Percentiles rank a stretch among this genome's conserved stretches.
These are phyloP conservation scores for Corythaeola cristata DNA, from an alignment of 2,113 vertebrate species.

Conservation along the genomic window DNA sequence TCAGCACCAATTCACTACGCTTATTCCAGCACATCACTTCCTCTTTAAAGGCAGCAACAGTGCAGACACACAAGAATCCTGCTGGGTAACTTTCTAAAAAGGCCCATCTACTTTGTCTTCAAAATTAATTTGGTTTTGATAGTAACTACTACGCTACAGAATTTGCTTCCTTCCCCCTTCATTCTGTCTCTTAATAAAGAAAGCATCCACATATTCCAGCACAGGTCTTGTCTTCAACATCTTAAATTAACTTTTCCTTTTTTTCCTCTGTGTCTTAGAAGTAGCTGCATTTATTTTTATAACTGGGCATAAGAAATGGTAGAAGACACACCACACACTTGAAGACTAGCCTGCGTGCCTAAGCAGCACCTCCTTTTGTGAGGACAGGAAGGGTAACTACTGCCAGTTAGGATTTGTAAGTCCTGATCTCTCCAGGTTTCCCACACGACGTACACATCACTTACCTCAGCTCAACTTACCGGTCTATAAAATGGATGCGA, in stretches of 20 bases:
- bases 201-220: not conserved
- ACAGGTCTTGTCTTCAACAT: not conserved
- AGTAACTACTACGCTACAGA: not conserved
- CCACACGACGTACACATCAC: not conserved
- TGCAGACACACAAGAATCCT: not conserved
- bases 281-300: not conserved
- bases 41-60: not conserved
- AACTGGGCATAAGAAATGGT: not conserved
- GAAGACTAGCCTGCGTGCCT: not conserved
- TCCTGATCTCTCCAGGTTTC: not conserved
- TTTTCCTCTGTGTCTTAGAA: not conserved
- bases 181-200: not conserved
- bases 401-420: rapidly evolving
- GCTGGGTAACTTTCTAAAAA: not conserved
- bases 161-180: not conserved
- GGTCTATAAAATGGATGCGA: rapidly evolving
- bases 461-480: not conserved
- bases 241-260: not conserved
- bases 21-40: not conserved
- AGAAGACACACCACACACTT: not conserved
- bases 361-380: not conserved
- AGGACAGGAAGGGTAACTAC: not conserved
- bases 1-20: not conserved
- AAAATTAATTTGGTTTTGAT: not conserved
- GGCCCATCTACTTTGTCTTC: not conserved